Evolutionary conservation across 1,140 invertebrate genomes (phyloP), one percentile per base, ranked within the genome.

Genomic region (Teleopsis dalmanni): DNA sequence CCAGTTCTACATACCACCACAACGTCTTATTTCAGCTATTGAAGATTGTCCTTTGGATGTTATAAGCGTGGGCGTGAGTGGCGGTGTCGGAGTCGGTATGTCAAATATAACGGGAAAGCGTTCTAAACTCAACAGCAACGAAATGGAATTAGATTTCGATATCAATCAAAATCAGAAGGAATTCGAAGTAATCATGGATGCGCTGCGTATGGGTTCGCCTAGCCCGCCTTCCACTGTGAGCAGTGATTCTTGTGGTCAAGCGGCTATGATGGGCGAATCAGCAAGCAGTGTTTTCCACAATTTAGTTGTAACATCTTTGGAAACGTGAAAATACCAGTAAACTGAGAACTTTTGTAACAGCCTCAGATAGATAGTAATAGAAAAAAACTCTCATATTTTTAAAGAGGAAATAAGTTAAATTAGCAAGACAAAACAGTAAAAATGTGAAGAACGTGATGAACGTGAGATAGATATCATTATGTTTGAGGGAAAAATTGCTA

Each of bases 1-100:
- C 23, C 81, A 85, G 53, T 83, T 84, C 54, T 85, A 84, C 61
- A 81, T 84, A 65, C 81, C 83, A 35, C 83, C 81, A 0, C 81
- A 82, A 10, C 73, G 81, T 37, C 72, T 84, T 51, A 71, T 85
- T 36, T 81, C 83, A 5, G 78, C 80, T 35, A 81, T 84, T 27
- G 81, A 84, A 58, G 79, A 81, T 25, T 70, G 64, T 22, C 67
- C 67, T 0, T 22, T 67, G 31, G 67, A 70, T 51, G 57, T 65
- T n/a, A 62, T 62, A 0, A 46, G 42, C 23, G 42, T 44, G 8
- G 38, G 38, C 8, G 36, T 21, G 21, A 9, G 18, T 21, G 18
- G 22, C 14, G 42, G 23, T n/a, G 33, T 25, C 13, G 38, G 21
- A 25, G 38, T 42, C 5, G 47, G 33, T 23, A 26, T 46, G 21